phyloP scores from a whole-genome alignment of 1,140 invertebrate species.

The Megalonaias nervosa region DNA sequence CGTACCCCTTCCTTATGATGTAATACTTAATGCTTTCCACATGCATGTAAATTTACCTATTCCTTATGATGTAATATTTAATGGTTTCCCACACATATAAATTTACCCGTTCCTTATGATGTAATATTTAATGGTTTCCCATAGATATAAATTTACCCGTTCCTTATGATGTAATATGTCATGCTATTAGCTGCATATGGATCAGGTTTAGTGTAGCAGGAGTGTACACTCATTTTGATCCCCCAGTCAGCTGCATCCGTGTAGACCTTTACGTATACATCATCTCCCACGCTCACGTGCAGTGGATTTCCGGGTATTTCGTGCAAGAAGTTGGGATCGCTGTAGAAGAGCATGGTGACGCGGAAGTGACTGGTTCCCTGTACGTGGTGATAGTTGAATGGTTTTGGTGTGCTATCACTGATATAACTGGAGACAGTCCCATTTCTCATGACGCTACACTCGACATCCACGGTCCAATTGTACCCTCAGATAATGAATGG shows the following conservation, averaged over 20 bases:
- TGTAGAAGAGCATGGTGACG: conserved; percentile 7
- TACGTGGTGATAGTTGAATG: background rate
- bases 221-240: conserved; percentile 13
- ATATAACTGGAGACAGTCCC: conserved; percentile 9
- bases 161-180: conserved; percentile 12
- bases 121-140: too few relatives aligned
- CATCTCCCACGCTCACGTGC: background rate
- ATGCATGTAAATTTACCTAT: too few relatives aligned
- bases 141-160: conserved; percentile 7
- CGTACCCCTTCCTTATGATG: too few relatives aligned
- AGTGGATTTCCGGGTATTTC: conserved; percentile 7
- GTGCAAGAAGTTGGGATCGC: conserved; percentile 9
- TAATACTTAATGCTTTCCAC: too few relatives aligned
- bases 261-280: conserved; percentile 22
- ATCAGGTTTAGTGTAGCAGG: conserved; percentile 23
- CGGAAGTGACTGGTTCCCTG: conserved; percentile 10
- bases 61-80: background rate
- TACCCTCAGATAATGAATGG: conserved; percentile 18
- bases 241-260: conserved; percentile 18
- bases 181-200: background rate
- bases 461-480: conserved; percentile 24
- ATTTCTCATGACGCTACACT: conserved; percentile 24
- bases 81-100: background rate
- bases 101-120: too few relatives aligned
- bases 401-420: background rate